phyloP scores from a whole-genome alignment of 2,888 invertebrate species.

The Heliconius charithonia region DNA sequence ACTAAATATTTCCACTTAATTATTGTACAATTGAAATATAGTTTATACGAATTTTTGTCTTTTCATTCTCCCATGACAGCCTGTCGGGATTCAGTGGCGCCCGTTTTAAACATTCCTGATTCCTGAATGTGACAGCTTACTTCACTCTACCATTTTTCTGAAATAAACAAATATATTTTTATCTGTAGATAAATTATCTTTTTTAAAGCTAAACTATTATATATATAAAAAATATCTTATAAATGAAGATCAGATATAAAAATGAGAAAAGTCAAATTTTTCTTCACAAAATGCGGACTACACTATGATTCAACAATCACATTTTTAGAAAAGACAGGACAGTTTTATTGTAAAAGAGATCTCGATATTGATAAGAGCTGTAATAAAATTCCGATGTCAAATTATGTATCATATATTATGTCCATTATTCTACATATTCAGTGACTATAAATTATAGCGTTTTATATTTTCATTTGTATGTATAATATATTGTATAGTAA shows the following conservation, averaged over 20 bases:
- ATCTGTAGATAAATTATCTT: not conserved
- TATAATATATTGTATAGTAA: too few species aligned
- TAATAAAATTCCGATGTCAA: too few species aligned
- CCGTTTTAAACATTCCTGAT: constrained; percentile 27
- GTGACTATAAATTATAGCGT: too few species aligned
- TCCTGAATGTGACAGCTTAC: constrained; percentile 30
- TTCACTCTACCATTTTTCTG: constrained; percentile 24
- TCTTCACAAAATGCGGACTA: too few species aligned
- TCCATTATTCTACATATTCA: too few species aligned
- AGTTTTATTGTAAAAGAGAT: not conserved
- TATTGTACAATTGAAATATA: not conserved
- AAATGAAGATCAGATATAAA: too few species aligned
- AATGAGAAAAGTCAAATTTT: too few species aligned
- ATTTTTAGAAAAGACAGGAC: not conserved
- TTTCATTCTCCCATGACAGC: not conserved
- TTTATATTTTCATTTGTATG: too few species aligned
- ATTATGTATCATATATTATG: too few species aligned
- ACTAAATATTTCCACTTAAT: not conserved
- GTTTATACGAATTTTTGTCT: not conserved
- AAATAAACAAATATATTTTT: constrained; percentile 27
- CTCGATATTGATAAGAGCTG: not conserved
- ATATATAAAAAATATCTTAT: too few species aligned
- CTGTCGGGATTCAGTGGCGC: constrained; percentile 21
- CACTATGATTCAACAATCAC: too few species aligned
- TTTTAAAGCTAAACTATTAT: not conserved